Evolutionary conservation across 2,113 vertebrate species (phyloP).

Genomic region (Mellivora capensis): DNA sequence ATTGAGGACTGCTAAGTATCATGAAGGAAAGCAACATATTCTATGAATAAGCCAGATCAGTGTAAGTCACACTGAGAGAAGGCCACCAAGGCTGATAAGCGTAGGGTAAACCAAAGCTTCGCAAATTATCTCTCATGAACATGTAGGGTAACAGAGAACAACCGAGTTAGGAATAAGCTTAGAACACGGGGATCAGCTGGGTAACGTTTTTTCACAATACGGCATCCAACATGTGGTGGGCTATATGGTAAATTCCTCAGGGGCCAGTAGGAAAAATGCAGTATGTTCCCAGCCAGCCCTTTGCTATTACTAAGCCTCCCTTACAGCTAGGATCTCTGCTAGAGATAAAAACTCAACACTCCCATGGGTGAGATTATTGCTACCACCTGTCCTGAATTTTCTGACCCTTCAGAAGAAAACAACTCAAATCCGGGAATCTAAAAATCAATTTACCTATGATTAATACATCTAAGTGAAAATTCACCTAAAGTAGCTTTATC

Average conservation of each 20-base stretch:
- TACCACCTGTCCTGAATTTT: not conserved
- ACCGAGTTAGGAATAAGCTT: not conserved
- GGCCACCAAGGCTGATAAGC: not conserved
- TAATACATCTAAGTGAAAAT: not conserved
- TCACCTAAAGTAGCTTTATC: slow-evolving; percentile 2
- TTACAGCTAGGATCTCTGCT: not conserved
- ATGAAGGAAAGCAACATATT: not conserved
- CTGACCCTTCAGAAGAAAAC: not conserved
- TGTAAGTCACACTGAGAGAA: not conserved
- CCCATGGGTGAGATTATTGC: not conserved
- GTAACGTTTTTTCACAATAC: not conserved
- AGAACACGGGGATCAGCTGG: not conserved
- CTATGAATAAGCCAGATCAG: not conserved
- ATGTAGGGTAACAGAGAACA: not conserved
- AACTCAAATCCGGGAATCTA: not conserved
- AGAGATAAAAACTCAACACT: not conserved
- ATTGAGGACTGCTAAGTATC: not conserved
- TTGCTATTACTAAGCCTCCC: not conserved
- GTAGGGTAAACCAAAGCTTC: not conserved
- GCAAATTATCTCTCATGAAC: not conserved
- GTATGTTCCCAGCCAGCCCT: not conserved
- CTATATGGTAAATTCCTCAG: not conserved
- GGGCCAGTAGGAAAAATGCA: not conserved
- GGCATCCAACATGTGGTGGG: not conserved
- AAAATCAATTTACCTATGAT: not conserved